Conservation (phyloP, 2,113 vertebrate species). For the Blennius ocellaris region DNA sequence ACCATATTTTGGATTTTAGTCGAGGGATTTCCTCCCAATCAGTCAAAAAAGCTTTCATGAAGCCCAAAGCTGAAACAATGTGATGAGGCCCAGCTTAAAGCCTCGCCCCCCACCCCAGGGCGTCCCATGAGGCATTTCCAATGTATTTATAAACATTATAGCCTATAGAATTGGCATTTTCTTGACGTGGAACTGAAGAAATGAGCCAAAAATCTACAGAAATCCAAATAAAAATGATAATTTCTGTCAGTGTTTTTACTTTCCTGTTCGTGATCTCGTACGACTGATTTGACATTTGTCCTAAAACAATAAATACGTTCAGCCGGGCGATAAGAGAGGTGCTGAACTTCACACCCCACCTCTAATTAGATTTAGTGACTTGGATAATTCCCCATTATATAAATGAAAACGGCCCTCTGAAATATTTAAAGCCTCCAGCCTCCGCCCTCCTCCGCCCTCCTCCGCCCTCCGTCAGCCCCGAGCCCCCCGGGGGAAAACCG, state of each 20-base stretch:
- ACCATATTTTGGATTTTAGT: not conserved
- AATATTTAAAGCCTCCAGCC: slow-evolving; percentile 73
- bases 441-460: slow-evolving; percentile 12
- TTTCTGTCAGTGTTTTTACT: no score
- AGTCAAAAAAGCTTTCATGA: not conserved
- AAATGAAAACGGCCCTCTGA: slow-evolving; percentile 74
- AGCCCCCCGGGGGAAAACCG: slow-evolving; percentile 55
- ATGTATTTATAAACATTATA: no score
- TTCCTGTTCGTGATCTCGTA: no score
- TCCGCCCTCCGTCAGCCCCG: not conserved
- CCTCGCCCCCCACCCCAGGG: no score
- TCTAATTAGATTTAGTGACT: slow-evolving; percentile 76
- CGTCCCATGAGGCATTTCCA: no score
- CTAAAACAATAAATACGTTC: no score
- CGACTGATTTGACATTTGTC: no score
- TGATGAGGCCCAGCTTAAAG: not conserved
- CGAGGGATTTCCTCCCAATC: slow-evolving; percentile 1
- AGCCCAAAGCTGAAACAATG: not conserved
- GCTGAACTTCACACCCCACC: slow-evolving; percentile 69
- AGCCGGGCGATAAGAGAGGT: not conserved
- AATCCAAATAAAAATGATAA: no score
- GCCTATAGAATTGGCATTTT: no score
- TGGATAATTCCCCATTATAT: slow-evolving; percentile 78
- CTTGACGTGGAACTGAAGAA: no score
- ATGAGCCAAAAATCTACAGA: no score